Base-by-base conservation (phyloP, 2,888 invertebrate genomes). In the Philonicus albiceps region DNA sequence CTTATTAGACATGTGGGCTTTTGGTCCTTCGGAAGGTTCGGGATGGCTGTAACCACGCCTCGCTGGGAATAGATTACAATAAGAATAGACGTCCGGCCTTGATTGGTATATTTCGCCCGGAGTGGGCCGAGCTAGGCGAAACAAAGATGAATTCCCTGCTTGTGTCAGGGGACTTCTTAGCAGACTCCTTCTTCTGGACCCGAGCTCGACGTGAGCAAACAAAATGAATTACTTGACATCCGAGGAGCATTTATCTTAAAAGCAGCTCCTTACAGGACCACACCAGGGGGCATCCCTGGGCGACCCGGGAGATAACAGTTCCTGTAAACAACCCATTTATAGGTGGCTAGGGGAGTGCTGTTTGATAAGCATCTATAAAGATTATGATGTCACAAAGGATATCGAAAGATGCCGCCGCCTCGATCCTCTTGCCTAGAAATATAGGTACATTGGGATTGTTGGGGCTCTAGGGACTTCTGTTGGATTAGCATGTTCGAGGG, bases 1-100 rank as follows among this genome's bases (percentile, higher is more conserved):
- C 84, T 84, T 84, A 84, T 84, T 84, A 43, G 84, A 84, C 64
- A 64, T 55, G 55, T 43, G 84, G 84, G 84, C 84, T 22, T 53
- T 8, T 2, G 16, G 13, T 13, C 40, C 40, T 4, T 43, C 40
- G 30, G 31, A 27, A 43, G 31, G 31, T 31, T 49, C 31, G 43
- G 72, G 73, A n/a, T 30, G 37, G 37, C 13, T 55, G 40, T 84
- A 84, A 84, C 84, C 84, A 84, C 84, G 84, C 84, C 84, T 84
- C 34, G 73, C 16, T 2, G 13, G 40, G 40, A 40, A 81, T 64
- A 34, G n/a, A 53, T 22, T 55, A 81, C 73, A 73, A 40, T 83
- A 49, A 40, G 73, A 73, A 73, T 19, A 73, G 40, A 43, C 43
- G 27, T 43, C 43, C 84, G 40, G 11, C 11, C 1, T n/a, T 19